phyloP scores from a whole-genome alignment of 2,888 invertebrate genomes.

The Mayetiola destructor region DNA sequence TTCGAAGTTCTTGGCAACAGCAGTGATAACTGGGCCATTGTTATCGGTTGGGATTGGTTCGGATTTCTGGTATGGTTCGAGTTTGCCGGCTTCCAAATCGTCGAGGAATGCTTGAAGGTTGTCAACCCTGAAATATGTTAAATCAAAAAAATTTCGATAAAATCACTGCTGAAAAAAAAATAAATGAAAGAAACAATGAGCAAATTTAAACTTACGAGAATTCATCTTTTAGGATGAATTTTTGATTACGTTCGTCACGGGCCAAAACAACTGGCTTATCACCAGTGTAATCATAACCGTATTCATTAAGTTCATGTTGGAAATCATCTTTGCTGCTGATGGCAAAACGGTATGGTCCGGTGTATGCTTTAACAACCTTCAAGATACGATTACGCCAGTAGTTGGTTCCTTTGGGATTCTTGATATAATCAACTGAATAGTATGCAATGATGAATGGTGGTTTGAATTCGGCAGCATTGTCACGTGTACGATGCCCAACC shows the following conservation, averaged over 20 bases:
- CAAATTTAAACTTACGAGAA: slow-evolving; percentile 53
- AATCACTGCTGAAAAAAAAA: not conserved
- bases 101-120: slow-evolving; percentile 70
- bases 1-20: slow-evolving; percentile 95
- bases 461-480: slow-evolving; percentile 70
- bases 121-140: slow-evolving; percentile 47
- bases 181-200: not conserved
- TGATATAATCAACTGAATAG: slow-evolving; percentile 87
- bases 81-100: slow-evolving; percentile 61
- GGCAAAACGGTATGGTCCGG: slow-evolving; percentile 58
- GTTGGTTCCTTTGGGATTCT: slow-evolving; percentile 95
- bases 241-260: slow-evolving; percentile 68
- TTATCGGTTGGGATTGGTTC: slow-evolving; percentile 80
- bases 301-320: slow-evolving; percentile 86
- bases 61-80: slow-evolving; percentile 90
- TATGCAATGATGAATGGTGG: slow-evolving; percentile 84
- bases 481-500: slow-evolving; percentile 77
- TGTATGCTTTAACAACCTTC: slow-evolving; percentile 46
- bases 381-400: slow-evolving; percentile 97
- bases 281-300: slow-evolving; percentile 72
- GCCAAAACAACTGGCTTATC: slow-evolving; percentile 85
- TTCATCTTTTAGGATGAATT: slow-evolving; percentile 77
- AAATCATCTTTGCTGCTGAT: slow-evolving; percentile 88
- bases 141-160: not conserved
- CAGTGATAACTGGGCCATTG: slow-evolving; percentile 69